Percentiles rank a stretch among this genome's conserved stretches.
Evolutionary conservation across 2,888 invertebrate species (phyloP).

Genomic region (Orthonevra nobilis): DNA sequence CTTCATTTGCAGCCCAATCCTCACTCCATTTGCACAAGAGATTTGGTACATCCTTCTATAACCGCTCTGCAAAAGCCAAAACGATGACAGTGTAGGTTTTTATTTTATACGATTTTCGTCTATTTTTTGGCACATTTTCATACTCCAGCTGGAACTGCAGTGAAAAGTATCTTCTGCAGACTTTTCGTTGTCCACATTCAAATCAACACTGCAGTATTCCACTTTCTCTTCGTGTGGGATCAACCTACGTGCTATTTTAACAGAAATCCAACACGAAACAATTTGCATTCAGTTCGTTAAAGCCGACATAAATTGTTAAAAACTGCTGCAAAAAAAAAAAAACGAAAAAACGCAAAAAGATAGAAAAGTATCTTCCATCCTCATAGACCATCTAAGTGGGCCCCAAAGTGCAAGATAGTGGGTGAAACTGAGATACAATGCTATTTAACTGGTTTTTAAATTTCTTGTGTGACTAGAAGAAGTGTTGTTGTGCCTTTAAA

Average conservation of each 20-base stretch:
- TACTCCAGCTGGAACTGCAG: constrained; percentile 14
- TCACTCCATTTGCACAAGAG: constrained; percentile 1
- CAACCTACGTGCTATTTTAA: constrained; percentile 41
- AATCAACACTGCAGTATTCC: constrained; percentile 61
- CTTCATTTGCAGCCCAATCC: constrained; percentile 15
- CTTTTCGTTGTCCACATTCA: constrained; percentile 20
- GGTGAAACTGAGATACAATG: constrained; percentile 41
- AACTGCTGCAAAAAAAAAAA: constrained; percentile 2
- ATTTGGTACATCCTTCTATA: too few relatives aligned
- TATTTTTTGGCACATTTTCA: not conserved
- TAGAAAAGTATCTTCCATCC: too few relatives aligned
- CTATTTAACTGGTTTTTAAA: constrained; percentile 50
- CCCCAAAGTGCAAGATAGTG: constrained; percentile 33
- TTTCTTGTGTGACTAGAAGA: not conserved
- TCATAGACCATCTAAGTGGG: too few relatives aligned
- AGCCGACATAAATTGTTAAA: constrained; percentile 35
- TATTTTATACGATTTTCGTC: constrained; percentile 9
- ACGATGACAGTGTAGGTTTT: constrained; percentile 31
- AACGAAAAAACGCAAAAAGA: too few relatives aligned
- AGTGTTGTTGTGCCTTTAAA: not conserved
- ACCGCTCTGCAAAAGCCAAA: constrained; percentile 61
- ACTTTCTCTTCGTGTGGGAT: constrained; percentile 56
- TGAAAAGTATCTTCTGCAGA: constrained; percentile 41
- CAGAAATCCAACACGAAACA: constrained; percentile 15
- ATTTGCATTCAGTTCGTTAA: constrained; percentile 37